Conservation (phyloP, 2,888 invertebrate species). For the Cynaeus angustus region DNA sequence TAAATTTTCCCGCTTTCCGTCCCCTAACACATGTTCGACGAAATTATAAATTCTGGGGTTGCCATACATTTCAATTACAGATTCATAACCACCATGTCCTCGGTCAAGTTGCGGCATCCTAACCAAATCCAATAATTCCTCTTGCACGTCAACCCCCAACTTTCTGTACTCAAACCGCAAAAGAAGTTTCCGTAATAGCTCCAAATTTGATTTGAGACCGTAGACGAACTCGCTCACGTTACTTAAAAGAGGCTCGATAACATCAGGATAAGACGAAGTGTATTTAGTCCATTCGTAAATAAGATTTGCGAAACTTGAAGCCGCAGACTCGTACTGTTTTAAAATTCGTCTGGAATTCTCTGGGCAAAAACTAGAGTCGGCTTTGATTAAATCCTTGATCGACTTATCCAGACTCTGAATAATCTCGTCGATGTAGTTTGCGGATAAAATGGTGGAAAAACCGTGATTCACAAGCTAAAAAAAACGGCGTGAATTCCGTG, state of each 20-base stretch:
- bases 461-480: slow-evolving; percentile 61
- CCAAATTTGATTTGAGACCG: slow-evolving; percentile 76
- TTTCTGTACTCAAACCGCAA: slow-evolving; percentile 56
- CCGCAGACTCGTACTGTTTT: slow-evolving; percentile 51
- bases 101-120: slow-evolving; percentile 72
- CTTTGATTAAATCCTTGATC: slow-evolving; percentile 47
- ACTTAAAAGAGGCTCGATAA: slow-evolving; percentile 82
- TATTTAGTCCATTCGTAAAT: slow-evolving; percentile 75
- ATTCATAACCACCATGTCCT: slow-evolving; percentile 64
- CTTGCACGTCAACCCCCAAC: slow-evolving; percentile 58
- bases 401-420: slow-evolving; percentile 48
- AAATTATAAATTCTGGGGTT: slow-evolving; percentile 59
- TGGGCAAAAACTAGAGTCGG: slow-evolving; percentile 2
- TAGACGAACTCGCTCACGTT: slow-evolving; percentile 80
- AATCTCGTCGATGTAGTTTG: slow-evolving; percentile 52
- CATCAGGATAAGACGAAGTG: slow-evolving; percentile 83
- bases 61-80: slow-evolving; percentile 73
- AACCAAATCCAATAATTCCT: slow-evolving; percentile 72
- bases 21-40: slow-evolving; percentile 56
- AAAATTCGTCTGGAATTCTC: slow-evolving; percentile 33
- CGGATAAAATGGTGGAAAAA: slow-evolving; percentile 59
- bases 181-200: slow-evolving; percentile 73
- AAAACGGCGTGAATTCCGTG: too few species aligned
- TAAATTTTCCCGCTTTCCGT: slow-evolving; percentile 70
- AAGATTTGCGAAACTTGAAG: slow-evolving; percentile 60